Conservation (phyloP, 2,113 vertebrate genomes). For the Halichoerus grypus region DNA sequence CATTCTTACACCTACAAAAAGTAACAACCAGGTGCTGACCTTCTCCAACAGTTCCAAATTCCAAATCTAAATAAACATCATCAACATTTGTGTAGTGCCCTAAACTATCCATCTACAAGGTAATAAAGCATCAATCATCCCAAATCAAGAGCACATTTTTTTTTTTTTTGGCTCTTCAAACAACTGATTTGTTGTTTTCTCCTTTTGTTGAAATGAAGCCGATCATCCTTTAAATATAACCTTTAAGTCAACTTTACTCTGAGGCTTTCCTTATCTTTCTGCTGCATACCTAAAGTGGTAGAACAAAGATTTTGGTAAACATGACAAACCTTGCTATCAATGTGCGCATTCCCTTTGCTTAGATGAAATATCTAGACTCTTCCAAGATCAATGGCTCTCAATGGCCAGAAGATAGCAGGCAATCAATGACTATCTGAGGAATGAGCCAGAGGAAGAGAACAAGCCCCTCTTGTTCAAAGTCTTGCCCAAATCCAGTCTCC, state of each 20-base stretch:
- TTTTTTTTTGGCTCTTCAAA: conserved; percentile 6
- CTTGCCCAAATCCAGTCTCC: background rate
- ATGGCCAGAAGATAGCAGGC: background rate
- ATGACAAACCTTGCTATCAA: conserved; percentile 60
- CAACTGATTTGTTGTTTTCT: conserved; percentile 59
- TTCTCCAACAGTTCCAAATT: conserved; percentile 44
- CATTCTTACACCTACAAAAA: background rate
- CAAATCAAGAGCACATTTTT: background rate
- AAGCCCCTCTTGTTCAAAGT: background rate
- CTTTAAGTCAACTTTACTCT: conserved; percentile 74
- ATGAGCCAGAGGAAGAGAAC: background rate
- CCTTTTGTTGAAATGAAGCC: conserved; percentile 68
- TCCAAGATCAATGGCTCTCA: conserved; percentile 4
- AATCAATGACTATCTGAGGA: conserved; percentile 5
- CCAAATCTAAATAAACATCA: conserved; percentile 45
- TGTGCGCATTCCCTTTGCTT: background rate
- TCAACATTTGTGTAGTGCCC: background rate
- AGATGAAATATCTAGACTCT: conserved; percentile 27
- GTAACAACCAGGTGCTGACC: background rate
- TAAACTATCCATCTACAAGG: conserved; percentile 18
- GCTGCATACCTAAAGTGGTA: background rate
- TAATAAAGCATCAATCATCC: conserved; percentile 60
- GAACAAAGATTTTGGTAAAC: conserved; percentile 75
- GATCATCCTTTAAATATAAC: conserved; percentile 74
- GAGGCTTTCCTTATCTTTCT: conserved; percentile 71